Conservation (phyloP, 2,888 invertebrate species). For the Lacanobia oleracea region DNA sequence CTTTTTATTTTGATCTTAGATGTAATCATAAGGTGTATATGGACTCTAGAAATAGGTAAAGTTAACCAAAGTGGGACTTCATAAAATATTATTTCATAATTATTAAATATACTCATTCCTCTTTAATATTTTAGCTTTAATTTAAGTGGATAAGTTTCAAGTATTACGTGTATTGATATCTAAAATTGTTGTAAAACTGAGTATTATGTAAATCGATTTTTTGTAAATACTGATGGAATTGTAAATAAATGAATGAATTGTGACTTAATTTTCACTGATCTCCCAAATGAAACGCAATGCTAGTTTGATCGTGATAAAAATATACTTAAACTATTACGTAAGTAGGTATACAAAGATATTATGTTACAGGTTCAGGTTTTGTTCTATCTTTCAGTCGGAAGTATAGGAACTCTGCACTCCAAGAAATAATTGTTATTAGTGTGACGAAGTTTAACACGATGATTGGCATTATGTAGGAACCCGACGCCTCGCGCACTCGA, state of each 20-base stretch:
- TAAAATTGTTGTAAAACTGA: conserved; percentile 54
- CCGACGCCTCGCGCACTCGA: conserved; percentile 90
- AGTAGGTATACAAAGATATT: conserved; percentile 16
- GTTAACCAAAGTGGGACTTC: conserved; percentile 78
- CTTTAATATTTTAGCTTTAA: conserved; percentile 44
- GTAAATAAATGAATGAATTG: conserved; percentile 67
- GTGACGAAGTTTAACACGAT: conserved; percentile 91
- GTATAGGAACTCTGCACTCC: conserved; percentile 89
- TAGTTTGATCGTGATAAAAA: conserved; percentile 41
- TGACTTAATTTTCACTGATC: conserved; percentile 26
- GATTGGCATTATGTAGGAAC: conserved; percentile 91
- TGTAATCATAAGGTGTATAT: conserved; percentile 35
- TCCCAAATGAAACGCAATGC: conserved; percentile 37
- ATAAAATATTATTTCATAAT: conserved; percentile 40
- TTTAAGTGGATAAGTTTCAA: conserved; percentile 40
- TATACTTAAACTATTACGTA: conserved; percentile 43
- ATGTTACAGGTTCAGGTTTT: conserved; percentile 58
- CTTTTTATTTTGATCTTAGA: conserved; percentile 81
- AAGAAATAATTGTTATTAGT: conserved; percentile 90
- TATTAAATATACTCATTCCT: conserved; percentile 41
- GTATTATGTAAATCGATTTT: conserved; percentile 22
- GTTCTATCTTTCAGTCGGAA: conserved; percentile 77
- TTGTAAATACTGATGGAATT: conserved; percentile 63
- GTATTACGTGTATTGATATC: conserved; percentile 55
- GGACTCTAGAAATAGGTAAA: conserved; percentile 60